Evolutionary conservation across 2,888 invertebrate genomes (phyloP), one percentile per base, ranked within the genome.

Genomic region (Strigamia crassipes): DNA sequence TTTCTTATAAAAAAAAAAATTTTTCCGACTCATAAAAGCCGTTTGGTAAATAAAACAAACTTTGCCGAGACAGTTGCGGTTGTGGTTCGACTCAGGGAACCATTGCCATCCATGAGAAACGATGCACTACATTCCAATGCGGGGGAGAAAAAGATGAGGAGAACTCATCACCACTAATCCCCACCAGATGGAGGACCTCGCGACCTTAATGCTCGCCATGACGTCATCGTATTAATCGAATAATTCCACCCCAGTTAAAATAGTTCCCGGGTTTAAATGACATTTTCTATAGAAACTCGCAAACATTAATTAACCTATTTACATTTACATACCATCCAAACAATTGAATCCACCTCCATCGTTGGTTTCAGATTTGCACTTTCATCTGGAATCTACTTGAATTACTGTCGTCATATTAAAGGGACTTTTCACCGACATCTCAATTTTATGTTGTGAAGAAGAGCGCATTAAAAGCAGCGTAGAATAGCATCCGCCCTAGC

Each of bases 71-170:
- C 46, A 5, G 56, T 56, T 18, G 18, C 2, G 18, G 56, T 6
- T 21, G 18, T 18, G 18, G 21, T 56, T 56, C n/a, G 8, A 56
- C 3, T 56, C 56, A 18, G 18, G 4, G 56, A 1, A n/a, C 3
- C 56, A 8, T n/a, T 56, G n/a, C n/a, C 56, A 56, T 6, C 56
- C 56, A 56, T 56, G 56, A 56, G 56, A 56, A 56, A 56, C 56
- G 56, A 56, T 56, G 56, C 56, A 18, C 56, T 56, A 56, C 56
- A 56, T 56, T 56, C 56, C 56, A 18, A 56, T 56, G 56, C 56
- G 56, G 56, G 56, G 56, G 56, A 56, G 56, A 56, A 56, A 56
- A 56, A 56, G 56, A 56, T 56, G 56, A 56, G 56, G 56, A 56
- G 56, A 18, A 18, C 56, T 56, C 21, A 56, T 56, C 56, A 18